These are phyloP conservation scores for Mythimna loreyi DNA, from an alignment of 2,888 invertebrate species.

Conservation along the genomic window DNA sequence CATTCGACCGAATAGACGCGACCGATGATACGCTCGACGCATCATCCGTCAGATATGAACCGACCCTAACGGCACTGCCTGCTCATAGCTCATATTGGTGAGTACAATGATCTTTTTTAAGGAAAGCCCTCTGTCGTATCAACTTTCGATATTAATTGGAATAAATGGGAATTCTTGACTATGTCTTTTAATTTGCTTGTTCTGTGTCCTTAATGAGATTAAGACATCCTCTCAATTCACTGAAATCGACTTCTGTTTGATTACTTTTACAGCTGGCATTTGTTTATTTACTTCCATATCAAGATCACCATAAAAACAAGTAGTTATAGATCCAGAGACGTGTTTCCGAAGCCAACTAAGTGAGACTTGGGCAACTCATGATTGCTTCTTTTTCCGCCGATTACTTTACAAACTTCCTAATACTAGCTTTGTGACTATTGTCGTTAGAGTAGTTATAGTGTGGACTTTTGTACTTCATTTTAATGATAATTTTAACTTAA, in stretches of 20 bases:
- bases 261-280: constrained; percentile 1
- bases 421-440: constrained; percentile 22
- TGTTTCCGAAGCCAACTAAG: constrained; percentile 35
- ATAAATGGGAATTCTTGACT: too few relatives aligned
- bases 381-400: constrained; percentile 61
- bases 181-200: too few relatives aligned
- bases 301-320: constrained; percentile 24
- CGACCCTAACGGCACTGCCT: too few relatives aligned
- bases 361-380: constrained; percentile 57
- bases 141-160: too few relatives aligned
- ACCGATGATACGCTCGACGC: too few relatives aligned
- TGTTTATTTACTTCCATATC: constrained; percentile 36
- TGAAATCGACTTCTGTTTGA: background rate
- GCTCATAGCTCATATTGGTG: too few relatives aligned
- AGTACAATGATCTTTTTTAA: too few relatives aligned
- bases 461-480: background rate
- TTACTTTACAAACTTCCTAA: constrained; percentile 59
- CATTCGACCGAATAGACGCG: too few relatives aligned
- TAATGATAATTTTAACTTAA: background rate
- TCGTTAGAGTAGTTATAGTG: background rate
- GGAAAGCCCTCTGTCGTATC: too few relatives aligned
- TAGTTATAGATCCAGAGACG: constrained; percentile 6
- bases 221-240: constrained; percentile 1
- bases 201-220: too few relatives aligned
- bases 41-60: too few relatives aligned